Base-by-base conservation (phyloP, 2,113 vertebrate species). In the Trematocara macrostoma region DNA sequence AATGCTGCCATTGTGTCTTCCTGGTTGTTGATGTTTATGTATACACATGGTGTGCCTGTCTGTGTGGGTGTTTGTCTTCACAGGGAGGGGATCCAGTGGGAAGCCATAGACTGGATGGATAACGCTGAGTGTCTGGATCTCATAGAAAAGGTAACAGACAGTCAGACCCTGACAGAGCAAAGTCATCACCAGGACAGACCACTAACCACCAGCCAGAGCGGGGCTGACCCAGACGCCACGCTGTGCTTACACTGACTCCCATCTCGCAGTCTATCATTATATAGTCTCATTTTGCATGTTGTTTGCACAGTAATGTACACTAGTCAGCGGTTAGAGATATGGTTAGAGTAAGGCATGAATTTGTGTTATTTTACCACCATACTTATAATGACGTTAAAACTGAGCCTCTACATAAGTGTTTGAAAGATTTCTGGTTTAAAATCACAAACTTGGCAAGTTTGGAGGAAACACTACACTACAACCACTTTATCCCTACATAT, bases 21-120 rank as follows among this genome's bases (percentile, higher is more conserved):
- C 38, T 69, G 8, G 56, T 89, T 94, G 93, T 94, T 94, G 84
- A 82, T 79, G 56, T 83, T 82, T 89, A 79, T 85, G 53, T 88
- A 55, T 91, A 67, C 85, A 81, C 78, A 84, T 87, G 67, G 81
- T 82, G 51, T 88, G 74, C 83, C 49, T 82, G 83, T 82, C 29
- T 79, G 79, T 90, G 78, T 86, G 45, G 71, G 71, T 76, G 20
- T 87, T 18, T 88, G 52, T 91, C 74, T 78, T 87, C 38, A n/a
- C 91, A 98, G 98, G 94, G 98, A 98, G 91, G 98, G 97, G 51
- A 98, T 98, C 93, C 97, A 95, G 91, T 98, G 98, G 98, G 98
- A 98, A 93, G 98, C 97, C 84, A 98, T 98, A 92, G 97, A 98
- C 95, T 98, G 98, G 98, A 98, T 98, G 98, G 98, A 98, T 95